Percentiles rank a stretch among this genome's conserved stretches.
Conservation (phyloP, 2,888 invertebrate species). For the Bombyx huttoni region DNA sequence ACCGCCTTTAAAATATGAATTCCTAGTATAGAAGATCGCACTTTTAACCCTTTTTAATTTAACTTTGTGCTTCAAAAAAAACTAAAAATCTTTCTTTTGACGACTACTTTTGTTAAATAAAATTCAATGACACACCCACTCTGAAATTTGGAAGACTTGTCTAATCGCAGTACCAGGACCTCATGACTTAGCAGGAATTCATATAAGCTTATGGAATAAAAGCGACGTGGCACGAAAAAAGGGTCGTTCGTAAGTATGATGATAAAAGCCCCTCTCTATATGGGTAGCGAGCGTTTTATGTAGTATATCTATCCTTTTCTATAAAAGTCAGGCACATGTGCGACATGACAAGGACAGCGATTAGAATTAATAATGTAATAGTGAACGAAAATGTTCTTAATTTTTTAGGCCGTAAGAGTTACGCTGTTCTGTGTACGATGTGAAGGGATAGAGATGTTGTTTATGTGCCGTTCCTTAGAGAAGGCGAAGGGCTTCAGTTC, state of each 20-base stretch:
- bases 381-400: not conserved
- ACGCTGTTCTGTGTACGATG: not conserved
- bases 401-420: not conserved
- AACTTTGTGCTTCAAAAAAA: not conserved
- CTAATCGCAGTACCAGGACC: slow-evolving; percentile 38
- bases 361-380: not conserved
- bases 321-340: not conserved
- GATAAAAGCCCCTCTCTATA: slow-evolving; percentile 15
- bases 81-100: not conserved
- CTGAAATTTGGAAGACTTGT: slow-evolving; percentile 10
- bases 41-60: slow-evolving; percentile 26
- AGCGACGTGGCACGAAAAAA: slow-evolving; percentile 19
- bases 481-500: slow-evolving; percentile 13
- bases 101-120: slow-evolving; percentile 3
- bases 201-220: slow-evolving; percentile 20
- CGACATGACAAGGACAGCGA: not conserved
- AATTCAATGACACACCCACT: slow-evolving; percentile 1
- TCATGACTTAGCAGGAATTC: slow-evolving; percentile 28
- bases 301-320: slow-evolving; percentile 1
- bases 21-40: slow-evolving; percentile 28
- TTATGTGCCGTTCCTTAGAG: slow-evolving; percentile 9
- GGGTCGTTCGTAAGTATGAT: slow-evolving; percentile 18
- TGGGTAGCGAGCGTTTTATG: slow-evolving; percentile 2
- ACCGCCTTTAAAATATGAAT: slow-evolving; percentile 18
- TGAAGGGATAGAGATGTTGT: slow-evolving; percentile 5